phyloP scores from a whole-genome alignment of 2,797 vertebrate species.

The Periophthalmus magnuspinnatus region DNA sequence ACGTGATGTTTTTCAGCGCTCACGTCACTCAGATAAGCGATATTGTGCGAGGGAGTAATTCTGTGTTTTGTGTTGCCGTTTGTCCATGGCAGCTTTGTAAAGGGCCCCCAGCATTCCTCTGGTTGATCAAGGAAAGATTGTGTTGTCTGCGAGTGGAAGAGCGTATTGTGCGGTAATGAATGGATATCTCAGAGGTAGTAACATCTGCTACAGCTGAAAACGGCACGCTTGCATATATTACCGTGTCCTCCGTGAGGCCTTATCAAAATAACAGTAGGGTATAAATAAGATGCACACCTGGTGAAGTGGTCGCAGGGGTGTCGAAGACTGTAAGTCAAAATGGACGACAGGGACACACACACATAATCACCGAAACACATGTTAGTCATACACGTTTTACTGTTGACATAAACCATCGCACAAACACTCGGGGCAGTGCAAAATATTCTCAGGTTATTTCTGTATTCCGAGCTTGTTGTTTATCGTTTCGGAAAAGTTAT shows the following conservation, averaged over 20 bases:
- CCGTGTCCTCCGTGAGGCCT: slow-evolving; percentile 9
- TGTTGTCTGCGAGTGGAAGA: slow-evolving; percentile 27
- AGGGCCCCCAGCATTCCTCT: slow-evolving; percentile 44
- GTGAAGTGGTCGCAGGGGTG: slow-evolving; percentile 7
- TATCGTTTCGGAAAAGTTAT: slow-evolving; percentile 8
- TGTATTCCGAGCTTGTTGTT: slow-evolving; percentile 19
- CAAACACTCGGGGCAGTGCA: slow-evolving; percentile 36
- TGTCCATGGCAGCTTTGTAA: slow-evolving; percentile 44
- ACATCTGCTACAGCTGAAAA: slow-evolving; percentile 22
- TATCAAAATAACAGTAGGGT: slow-evolving; percentile 20
- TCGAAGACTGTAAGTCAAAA: slow-evolving; percentile 4
- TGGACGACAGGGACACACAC: slow-evolving; percentile 7
- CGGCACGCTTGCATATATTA: slow-evolving; percentile 4
- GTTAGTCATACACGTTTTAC: slow-evolving; percentile 33
- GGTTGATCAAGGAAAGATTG: slow-evolving; percentile 21
- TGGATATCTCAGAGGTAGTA: slow-evolving; percentile 24
- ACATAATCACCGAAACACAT: slow-evolving; percentile 20
- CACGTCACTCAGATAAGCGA: slow-evolving; percentile 14
- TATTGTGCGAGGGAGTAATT: slow-evolving; percentile 3
- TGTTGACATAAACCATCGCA: slow-evolving; percentile 31
- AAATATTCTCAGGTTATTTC: slow-evolving; percentile 23
- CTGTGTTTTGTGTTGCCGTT: slow-evolving; percentile 20
- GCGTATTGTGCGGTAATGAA: slow-evolving; percentile 23
- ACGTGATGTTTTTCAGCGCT: slow-evolving; percentile 17
- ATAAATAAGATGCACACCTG: slow-evolving; percentile 23